Percentiles rank a stretch among this genome's conserved stretches.
Evolutionary conservation across 2,113 vertebrate species (phyloP).

Genomic region (Dascyllus trimaculatus): DNA sequence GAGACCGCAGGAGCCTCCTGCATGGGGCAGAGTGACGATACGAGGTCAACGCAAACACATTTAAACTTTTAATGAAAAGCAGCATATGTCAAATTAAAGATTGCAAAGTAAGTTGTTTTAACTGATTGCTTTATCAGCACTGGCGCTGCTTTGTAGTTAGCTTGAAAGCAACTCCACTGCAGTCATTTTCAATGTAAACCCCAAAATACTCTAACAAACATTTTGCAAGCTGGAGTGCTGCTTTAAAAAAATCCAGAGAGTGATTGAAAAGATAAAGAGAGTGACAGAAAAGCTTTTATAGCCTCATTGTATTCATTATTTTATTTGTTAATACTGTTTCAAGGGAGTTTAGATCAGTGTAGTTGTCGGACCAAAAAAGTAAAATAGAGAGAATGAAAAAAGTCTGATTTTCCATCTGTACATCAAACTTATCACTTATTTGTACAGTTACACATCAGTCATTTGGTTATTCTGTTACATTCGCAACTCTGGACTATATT

Average conservation of each 20-base stretch:
- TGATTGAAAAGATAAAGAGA: neutral
- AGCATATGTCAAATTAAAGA: neutral
- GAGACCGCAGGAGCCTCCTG: neutral
- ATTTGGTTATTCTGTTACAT: too few relatives aligned
- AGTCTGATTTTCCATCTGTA: too few relatives aligned
- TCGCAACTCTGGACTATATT: too few relatives aligned
- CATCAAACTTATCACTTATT: too few relatives aligned
- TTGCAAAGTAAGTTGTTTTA: neutral
- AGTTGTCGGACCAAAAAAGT: too few relatives aligned
- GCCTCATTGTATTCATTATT: too few relatives aligned
- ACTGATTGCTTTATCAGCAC: neutral
- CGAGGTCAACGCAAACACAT: neutral
- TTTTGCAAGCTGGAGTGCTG: neutral
- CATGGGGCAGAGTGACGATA: neutral
- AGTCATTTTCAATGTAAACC: neutral
- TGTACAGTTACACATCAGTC: too few relatives aligned
- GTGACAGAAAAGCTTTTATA: neutral
- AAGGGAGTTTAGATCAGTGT: too few relatives aligned
- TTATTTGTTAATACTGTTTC: too few relatives aligned
- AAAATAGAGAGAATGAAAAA: too few relatives aligned
- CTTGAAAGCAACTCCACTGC: neutral
- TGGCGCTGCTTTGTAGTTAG: neutral
- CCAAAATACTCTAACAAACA: neutral
- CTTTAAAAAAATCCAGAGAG: neutral
- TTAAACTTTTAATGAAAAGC: slow-evolving; percentile 2